Percentiles rank a stretch among this genome's conserved stretches.
These are phyloP conservation scores for Hemicordylus capensis DNA, from an alignment of 2,113 vertebrate genomes.

Conservation along the genomic window DNA sequence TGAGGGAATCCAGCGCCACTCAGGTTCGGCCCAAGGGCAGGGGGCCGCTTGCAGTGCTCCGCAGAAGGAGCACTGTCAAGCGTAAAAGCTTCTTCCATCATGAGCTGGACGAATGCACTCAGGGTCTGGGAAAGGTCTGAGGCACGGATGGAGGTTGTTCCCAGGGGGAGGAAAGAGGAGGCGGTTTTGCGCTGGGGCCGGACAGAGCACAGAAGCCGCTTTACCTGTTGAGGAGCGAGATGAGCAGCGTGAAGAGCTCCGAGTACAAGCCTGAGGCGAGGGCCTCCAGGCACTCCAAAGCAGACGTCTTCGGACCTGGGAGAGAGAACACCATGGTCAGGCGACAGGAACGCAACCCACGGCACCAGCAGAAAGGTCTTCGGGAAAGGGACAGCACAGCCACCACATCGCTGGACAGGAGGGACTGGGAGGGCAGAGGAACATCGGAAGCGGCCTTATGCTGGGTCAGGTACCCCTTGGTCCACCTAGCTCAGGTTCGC, in stretches of 20 bases:
- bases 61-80: background rate
- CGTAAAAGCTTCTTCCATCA: background rate
- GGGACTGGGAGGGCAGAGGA: too few species aligned
- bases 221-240: constrained; percentile 95
- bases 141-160: background rate
- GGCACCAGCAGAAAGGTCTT: too few species aligned
- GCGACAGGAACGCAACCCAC: background rate
- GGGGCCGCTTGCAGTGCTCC: background rate
- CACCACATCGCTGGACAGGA: too few species aligned
- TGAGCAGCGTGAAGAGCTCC: constrained; percentile 92
- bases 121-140: background rate
- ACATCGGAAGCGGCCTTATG: too few species aligned
- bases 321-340: background rate
- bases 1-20: background rate
- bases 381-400: too few species aligned
- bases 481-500: too few species aligned
- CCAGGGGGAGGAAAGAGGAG: background rate
- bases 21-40: too few species aligned
- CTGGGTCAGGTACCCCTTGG: too few species aligned
- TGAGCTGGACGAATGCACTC: background rate
- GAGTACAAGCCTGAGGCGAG: constrained; percentile 93
- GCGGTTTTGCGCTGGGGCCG: background rate
- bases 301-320: constrained; percentile 88
- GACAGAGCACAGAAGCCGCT: too few species aligned
- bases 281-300: constrained; percentile 94